Conservation (phyloP, 2,797 vertebrate genomes). For the Pyrocephalus nanus region DNA sequence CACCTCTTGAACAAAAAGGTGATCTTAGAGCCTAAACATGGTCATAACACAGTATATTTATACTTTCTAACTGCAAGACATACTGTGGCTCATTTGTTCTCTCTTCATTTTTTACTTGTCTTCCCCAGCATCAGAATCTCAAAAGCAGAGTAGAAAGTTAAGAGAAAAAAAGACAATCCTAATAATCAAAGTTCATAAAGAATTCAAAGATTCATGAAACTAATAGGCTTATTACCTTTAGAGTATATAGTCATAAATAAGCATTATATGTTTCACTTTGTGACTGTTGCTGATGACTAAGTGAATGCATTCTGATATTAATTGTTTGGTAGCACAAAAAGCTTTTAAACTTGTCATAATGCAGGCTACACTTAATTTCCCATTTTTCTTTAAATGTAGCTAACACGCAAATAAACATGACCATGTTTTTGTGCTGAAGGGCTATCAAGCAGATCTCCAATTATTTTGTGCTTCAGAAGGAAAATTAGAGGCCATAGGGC, state of each 20-base stretch:
- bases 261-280: not conserved
- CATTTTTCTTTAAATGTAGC: not conserved
- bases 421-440: not conserved
- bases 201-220: not conserved
- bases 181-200: not conserved
- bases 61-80: not conserved
- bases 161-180: not conserved
- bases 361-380: not conserved
- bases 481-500: not conserved
- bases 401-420: not conserved
- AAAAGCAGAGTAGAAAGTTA: not conserved
- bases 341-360: not conserved
- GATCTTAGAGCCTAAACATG: not conserved
- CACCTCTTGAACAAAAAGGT: not conserved
- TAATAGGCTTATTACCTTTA: not conserved
- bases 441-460: not conserved
- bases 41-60: not conserved
- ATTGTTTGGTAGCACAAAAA: not conserved
- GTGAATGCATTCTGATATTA: not conserved
- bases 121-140: not conserved
- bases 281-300: not conserved
- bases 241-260: not conserved
- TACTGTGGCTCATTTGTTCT: not conserved
- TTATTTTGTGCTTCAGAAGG: not conserved
- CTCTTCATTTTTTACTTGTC: not conserved